Percentiles rank a stretch among this genome's conserved stretches.
phyloP scores from a whole-genome alignment of 2,797 vertebrate species.

The Falco naumanni region DNA sequence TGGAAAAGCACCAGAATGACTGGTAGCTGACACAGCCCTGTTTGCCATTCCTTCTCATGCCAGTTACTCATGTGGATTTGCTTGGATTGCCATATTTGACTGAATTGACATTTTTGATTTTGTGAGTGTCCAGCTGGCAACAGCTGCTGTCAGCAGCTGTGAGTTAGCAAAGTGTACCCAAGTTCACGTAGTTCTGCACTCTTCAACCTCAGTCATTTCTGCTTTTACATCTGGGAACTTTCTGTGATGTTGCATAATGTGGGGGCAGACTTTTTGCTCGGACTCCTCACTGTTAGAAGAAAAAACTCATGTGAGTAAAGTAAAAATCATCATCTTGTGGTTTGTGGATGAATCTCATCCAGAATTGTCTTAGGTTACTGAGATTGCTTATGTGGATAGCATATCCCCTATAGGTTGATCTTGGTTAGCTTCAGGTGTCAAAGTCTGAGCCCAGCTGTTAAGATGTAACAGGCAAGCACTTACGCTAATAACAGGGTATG shows the following conservation, averaged over 20 bases:
- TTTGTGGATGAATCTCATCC: background rate
- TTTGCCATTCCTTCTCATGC: background rate
- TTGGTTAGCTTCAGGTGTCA: background rate
- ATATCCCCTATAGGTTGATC: background rate
- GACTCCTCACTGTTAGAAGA: background rate
- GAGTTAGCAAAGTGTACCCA: background rate
- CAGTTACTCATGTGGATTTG: background rate
- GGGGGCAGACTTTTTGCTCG: background rate
- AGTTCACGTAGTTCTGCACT: background rate
- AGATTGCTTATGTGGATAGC: background rate
- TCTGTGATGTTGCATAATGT: background rate
- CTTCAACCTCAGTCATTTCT: background rate
- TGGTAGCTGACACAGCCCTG: background rate
- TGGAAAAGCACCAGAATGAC: background rate
- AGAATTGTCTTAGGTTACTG: background rate
- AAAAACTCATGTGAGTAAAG: background rate
- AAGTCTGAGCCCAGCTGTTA: background rate
- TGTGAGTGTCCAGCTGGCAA: background rate
- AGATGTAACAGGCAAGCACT: background rate
- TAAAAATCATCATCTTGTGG: background rate
- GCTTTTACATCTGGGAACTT: background rate
- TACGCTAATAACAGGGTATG: background rate
- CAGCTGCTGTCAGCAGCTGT: background rate
- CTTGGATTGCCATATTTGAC: background rate
- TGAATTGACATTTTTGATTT: background rate